Percentiles rank a stretch among this genome's conserved stretches.
These are phyloP conservation scores for Rhagonycha lutea DNA, from an alignment of 2,888 invertebrate genomes.

Conservation along the genomic window DNA sequence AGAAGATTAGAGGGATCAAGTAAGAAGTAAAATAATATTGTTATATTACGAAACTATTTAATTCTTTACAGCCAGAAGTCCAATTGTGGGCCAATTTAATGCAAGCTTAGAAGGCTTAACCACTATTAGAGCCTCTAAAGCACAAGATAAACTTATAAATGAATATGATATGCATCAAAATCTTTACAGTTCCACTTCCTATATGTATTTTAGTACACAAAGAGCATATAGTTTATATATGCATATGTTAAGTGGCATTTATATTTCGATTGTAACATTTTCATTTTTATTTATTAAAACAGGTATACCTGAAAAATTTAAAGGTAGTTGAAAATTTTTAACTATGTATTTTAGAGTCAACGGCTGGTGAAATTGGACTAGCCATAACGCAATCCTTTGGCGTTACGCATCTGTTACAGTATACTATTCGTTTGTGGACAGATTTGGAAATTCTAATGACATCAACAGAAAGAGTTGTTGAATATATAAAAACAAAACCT, in stretches of 20 bases:
- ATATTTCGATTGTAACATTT: background rate
- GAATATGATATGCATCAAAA: conserved; percentile 52
- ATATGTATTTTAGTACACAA: conserved; percentile 42
- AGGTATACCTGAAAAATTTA: background rate
- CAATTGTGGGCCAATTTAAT: conserved; percentile 50
- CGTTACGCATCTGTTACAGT: background rate
- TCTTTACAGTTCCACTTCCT: conserved; percentile 46
- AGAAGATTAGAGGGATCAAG: conserved; percentile 71
- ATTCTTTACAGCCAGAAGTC: background rate
- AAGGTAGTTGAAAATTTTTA: background rate
- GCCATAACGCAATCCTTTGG: background rate
- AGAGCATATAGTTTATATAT: conserved; percentile 29
- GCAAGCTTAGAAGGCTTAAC: conserved; percentile 51
- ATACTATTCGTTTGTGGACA: background rate
- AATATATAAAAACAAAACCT: background rate
- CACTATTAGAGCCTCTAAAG: conserved; percentile 48
- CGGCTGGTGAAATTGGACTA: background rate
- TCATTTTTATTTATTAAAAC: background rate
- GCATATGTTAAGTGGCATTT: background rate
- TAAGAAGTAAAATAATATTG: conserved; percentile 50
- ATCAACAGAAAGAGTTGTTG: background rate
- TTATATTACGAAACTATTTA: conserved; percentile 30
- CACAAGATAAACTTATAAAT: conserved; percentile 42
- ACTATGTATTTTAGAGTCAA: background rate
- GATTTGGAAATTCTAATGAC: background rate